Evolutionary conservation across 2,888 invertebrate species (phyloP).

Genomic region (Clistopyga incitator): DNA sequence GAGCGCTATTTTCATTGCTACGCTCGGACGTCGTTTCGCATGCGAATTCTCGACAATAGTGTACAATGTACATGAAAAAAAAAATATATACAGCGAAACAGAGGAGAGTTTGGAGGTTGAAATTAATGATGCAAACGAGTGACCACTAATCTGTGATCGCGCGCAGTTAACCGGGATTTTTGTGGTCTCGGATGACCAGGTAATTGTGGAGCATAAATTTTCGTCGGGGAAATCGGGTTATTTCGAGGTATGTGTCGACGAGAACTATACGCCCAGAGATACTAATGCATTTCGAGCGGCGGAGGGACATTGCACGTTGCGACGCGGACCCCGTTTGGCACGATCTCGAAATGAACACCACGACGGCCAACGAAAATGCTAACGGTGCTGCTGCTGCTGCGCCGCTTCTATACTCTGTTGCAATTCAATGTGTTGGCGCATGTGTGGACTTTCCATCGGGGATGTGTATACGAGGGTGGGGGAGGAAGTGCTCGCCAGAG

Average conservation of each 20-base stretch:
- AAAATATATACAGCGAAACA: slow-evolving; percentile 7
- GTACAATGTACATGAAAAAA: slow-evolving; percentile 16
- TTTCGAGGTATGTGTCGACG: slow-evolving; percentile 20
- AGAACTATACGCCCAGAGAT: slow-evolving; percentile 20
- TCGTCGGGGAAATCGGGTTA: slow-evolving; percentile 52
- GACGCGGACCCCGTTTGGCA: slow-evolving; percentile 41
- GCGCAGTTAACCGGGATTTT: slow-evolving; percentile 75
- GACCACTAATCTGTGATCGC: slow-evolving; percentile 75
- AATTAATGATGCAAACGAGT: slow-evolving; percentile 77
- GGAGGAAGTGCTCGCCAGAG: slow-evolving; percentile 32
- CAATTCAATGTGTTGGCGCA: slow-evolving; percentile 30
- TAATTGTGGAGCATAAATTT: slow-evolving; percentile 77
- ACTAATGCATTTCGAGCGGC: slow-evolving; percentile 29
- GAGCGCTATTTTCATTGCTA: slow-evolving; percentile 58
- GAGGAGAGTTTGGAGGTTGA: slow-evolving; percentile 9
- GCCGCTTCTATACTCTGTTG: neutral
- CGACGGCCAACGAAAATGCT: slow-evolving; percentile 58
- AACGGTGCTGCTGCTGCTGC: slow-evolving; percentile 40
- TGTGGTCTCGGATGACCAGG: slow-evolving; percentile 70
- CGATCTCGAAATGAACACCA: slow-evolving; percentile 46
- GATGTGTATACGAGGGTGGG: neutral
- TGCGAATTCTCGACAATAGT: slow-evolving; percentile 16
- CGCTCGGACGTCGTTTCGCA: neutral
- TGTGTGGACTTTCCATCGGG: neutral
- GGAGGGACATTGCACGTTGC: neutral